Conservation (phyloP, 2,113 vertebrate species). For the Manacus vitellinus region DNA sequence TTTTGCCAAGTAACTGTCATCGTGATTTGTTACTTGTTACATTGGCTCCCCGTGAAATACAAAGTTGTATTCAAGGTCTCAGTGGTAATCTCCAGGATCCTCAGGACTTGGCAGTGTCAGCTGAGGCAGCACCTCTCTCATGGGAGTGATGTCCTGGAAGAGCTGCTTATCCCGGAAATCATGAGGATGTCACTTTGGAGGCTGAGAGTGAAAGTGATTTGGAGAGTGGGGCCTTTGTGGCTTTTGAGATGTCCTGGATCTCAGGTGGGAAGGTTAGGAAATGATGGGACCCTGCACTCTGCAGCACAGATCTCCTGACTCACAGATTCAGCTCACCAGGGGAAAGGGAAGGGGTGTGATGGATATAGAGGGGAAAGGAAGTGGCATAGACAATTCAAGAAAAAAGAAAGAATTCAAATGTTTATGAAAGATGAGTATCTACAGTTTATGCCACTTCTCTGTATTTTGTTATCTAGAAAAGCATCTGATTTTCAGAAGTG, state of each 20-base stretch:
- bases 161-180: constrained; percentile 21
- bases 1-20: neutral
- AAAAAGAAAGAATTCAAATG: neutral
- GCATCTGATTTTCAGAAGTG: neutral
- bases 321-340: neutral
- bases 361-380: neutral
- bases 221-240: neutral
- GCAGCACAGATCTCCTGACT: neutral
- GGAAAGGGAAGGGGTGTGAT: neutral
- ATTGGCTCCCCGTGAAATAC: neutral
- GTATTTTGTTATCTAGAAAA: neutral
- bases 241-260: neutral
- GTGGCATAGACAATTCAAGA: neutral
- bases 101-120: neutral
- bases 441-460: neutral
- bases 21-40: neutral
- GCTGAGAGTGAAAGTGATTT: neutral
- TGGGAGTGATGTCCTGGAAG: neutral
- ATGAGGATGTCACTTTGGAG: neutral
- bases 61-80: neutral
- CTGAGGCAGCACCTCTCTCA: neutral
- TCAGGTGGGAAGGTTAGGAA: neutral
- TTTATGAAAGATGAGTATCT: neutral
- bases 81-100: neutral
- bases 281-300: fast-evolving